Evolutionary conservation across 2,797 vertebrate genomes (phyloP).

Genomic region (Pantherophis alleghaniensis): DNA sequence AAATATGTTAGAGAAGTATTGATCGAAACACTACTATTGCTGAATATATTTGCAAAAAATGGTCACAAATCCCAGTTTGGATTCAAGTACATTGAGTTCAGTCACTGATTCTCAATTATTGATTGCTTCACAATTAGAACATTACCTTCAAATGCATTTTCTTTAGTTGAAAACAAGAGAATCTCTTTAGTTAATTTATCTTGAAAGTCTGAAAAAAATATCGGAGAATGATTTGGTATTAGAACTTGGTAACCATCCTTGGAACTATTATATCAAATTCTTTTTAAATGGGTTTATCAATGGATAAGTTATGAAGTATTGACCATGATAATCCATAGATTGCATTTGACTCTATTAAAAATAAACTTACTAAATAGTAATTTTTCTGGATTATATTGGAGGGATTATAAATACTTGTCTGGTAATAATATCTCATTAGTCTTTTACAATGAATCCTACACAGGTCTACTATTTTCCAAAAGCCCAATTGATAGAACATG

Average conservation of each 20-base stretch:
- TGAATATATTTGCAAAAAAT: background rate
- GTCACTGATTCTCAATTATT: background rate
- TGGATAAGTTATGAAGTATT: background rate
- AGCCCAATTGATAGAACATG: background rate
- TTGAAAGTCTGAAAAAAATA: background rate
- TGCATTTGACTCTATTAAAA: background rate
- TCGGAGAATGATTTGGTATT: background rate
- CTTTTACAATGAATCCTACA: background rate
- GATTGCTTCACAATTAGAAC: background rate
- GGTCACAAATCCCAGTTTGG: background rate
- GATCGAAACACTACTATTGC: background rate
- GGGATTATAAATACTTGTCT: background rate
- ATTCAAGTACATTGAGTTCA: background rate
- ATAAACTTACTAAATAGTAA: background rate
- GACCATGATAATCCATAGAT: background rate
- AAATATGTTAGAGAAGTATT: background rate
- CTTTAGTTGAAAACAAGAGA: background rate
- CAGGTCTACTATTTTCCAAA: background rate
- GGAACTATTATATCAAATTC: background rate
- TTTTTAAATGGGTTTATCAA: background rate
- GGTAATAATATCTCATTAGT: background rate
- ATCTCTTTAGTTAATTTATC: background rate
- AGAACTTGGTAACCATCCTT: background rate
- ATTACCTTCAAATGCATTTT: background rate
- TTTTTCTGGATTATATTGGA: background rate